These are phyloP conservation scores for Paedocypris sp. DNA, from an alignment of 2,113 vertebrate genomes.

Conservation along the genomic window DNA sequence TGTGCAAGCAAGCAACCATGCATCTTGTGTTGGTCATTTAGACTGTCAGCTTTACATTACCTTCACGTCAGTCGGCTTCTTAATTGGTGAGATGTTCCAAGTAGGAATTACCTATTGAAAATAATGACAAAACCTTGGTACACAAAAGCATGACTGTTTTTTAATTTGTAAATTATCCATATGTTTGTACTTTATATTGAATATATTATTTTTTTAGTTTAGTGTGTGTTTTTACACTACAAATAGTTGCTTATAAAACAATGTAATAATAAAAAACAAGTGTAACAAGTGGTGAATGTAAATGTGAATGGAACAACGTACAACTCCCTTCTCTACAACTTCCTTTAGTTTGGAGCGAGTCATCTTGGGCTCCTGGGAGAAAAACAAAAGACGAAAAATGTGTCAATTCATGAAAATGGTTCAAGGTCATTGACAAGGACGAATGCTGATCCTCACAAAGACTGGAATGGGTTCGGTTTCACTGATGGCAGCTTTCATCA, in stretches of 20 bases:
- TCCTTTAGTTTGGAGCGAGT: slow-evolving; percentile 95
- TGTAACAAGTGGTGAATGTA: no score
- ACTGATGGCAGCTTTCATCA: slow-evolving; percentile 97
- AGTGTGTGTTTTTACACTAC: no score
- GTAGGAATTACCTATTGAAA: slow-evolving; percentile 78
- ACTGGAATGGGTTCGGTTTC: slow-evolving; percentile 78
- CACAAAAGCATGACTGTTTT: no score
- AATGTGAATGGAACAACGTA: slow-evolving; percentile 57
- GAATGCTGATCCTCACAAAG: slow-evolving; percentile 95
- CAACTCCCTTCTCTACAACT: slow-evolving; percentile 91
- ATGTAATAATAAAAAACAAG: no score
- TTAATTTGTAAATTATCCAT: no score
- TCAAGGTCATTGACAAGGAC: no score
- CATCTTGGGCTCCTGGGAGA: slow-evolving; percentile 87
- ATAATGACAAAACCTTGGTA: background rate
- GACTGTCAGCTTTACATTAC: slow-evolving; percentile 43
- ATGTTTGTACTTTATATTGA: no score
- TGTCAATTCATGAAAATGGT: background rate
- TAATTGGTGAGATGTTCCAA: slow-evolving; percentile 95
- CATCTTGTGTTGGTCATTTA: background rate
- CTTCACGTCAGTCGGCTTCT: slow-evolving; percentile 72
- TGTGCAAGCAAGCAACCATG: no score
- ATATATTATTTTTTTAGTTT: no score
- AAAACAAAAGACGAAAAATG: background rate
- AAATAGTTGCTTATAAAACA: no score